Percentiles rank a stretch among this genome's conserved stretches.
Conservation (phyloP, 2,888 invertebrate species). For the Thereva unica region DNA sequence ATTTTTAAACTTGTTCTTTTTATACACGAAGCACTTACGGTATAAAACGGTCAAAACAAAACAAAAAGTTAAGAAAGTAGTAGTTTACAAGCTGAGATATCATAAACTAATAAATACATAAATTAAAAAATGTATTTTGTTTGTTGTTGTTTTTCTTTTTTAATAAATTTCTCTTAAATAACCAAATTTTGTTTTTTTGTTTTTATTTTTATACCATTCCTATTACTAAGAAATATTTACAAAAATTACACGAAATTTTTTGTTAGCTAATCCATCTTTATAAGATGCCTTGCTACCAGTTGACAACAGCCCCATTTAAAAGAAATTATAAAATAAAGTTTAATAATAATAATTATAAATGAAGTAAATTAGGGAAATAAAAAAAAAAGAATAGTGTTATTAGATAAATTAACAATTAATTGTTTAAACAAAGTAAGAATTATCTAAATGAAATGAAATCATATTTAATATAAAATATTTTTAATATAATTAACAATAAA, state of each 20-base stretch:
- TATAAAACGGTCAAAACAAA: conserved; percentile 15
- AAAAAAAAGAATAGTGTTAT: conserved; percentile 6
- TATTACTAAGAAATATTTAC: conserved; percentile 31
- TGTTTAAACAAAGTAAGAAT: conserved; percentile 2
- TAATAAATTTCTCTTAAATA: background rate
- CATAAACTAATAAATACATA: background rate
- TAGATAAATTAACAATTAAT: background rate
- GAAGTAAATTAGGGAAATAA: conserved; percentile 1
- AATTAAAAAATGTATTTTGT: conserved; percentile 23
- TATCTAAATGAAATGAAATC: conserved; percentile 1
- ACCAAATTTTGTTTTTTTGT: too few species aligned
- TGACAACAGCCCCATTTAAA: conserved; percentile 35
- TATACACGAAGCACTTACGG: conserved; percentile 34
- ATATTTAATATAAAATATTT: conserved; percentile 7
- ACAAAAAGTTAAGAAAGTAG: conserved; percentile 6
- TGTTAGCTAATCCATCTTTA: conserved; percentile 27
- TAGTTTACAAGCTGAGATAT: conserved; percentile 15
- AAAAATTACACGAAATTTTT: conserved; percentile 32
- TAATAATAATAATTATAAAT: conserved; percentile 3
- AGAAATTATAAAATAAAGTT: too few species aligned
- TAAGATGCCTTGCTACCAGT: conserved; percentile 21
- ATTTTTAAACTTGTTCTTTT: conserved; percentile 14
- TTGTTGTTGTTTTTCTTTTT: conserved; percentile 18
- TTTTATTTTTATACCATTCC: conserved; percentile 16
- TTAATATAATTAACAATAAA: conserved; percentile 26